Conservation (phyloP, 2,888 invertebrate species). For the Eremobia ochroleuca region DNA sequence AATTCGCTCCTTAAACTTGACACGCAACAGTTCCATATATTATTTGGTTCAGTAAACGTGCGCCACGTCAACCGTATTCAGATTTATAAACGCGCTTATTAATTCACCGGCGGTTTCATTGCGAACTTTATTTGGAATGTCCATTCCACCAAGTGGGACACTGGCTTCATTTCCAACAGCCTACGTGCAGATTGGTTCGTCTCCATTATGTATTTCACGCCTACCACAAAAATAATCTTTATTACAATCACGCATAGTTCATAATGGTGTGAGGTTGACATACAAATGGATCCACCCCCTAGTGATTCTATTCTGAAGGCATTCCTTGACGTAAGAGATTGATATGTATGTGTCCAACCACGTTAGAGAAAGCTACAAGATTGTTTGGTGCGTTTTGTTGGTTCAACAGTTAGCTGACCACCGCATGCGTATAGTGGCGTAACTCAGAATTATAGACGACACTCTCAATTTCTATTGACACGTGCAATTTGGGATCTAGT, state of each 20-base stretch:
- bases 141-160: slow-evolving; percentile 75
- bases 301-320: slow-evolving; percentile 60
- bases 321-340: slow-evolving; percentile 75
- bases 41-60: slow-evolving; percentile 45
- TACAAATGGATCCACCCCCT: slow-evolving; percentile 49
- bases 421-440: slow-evolving; percentile 76
- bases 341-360: slow-evolving; percentile 75
- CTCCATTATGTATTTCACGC: slow-evolving; percentile 58
- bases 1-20: slow-evolving; percentile 48
- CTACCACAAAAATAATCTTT: slow-evolving; percentile 65
- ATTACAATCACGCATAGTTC: slow-evolving; percentile 67
- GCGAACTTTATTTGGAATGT: slow-evolving; percentile 79
- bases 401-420: slow-evolving; percentile 78
- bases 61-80: slow-evolving; percentile 45
- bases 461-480: slow-evolving; percentile 87
- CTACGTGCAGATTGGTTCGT: slow-evolving; percentile 77
- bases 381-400: slow-evolving; percentile 76
- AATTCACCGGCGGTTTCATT: slow-evolving; percentile 74
- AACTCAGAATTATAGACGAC: slow-evolving; percentile 78
- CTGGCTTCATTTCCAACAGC: slow-evolving; percentile 74
- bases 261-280: slow-evolving; percentile 63
- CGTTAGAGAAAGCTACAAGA: slow-evolving; percentile 83
- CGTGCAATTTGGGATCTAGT: slow-evolving; percentile 71
- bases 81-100: slow-evolving; percentile 70
- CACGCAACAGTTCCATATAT: slow-evolving; percentile 55